Percentiles rank a stretch among this genome's conserved stretches.
phyloP scores from a whole-genome alignment of 2,888 invertebrate genomes.

The Antheraea assamensis region DNA sequence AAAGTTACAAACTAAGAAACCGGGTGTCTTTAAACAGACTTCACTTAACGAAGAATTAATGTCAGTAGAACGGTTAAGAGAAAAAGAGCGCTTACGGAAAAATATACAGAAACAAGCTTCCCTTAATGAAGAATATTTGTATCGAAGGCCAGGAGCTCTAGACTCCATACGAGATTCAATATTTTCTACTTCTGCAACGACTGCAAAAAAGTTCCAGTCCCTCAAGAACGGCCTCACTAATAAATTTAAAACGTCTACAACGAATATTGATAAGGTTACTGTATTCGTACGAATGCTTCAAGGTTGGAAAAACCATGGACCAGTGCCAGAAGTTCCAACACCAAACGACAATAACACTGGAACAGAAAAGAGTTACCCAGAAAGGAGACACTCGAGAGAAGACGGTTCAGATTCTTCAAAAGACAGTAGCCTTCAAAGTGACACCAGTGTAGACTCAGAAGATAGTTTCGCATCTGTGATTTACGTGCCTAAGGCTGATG shows the following conservation, averaged over 20 bases:
- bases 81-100: constrained; percentile 90
- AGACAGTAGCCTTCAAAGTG: constrained; percentile 95
- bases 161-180: constrained; percentile 88
- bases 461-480: constrained; percentile 97
- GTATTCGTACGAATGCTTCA: constrained; percentile 93
- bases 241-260: constrained; percentile 91
- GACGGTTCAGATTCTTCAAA: constrained; percentile 95
- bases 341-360: constrained; percentile 72
- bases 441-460: constrained; percentile 96
- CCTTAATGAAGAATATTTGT: constrained; percentile 92
- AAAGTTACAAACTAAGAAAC: constrained; percentile 73
- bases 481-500: constrained; percentile 92
- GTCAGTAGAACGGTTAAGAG: constrained; percentile 91
- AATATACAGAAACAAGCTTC: constrained; percentile 95
- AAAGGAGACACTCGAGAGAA: constrained; percentile 90
- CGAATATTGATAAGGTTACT: constrained; percentile 91
- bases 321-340: constrained; percentile 71
- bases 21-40: constrained; percentile 89
- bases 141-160: constrained; percentile 84
- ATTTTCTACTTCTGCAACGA: constrained; percentile 86
- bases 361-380: constrained; percentile 75
- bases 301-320: constrained; percentile 87
- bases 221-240: constrained; percentile 91
- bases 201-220: constrained; percentile 89
- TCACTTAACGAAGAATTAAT: constrained; percentile 95